phyloP scores from a whole-genome alignment of 1,140 invertebrate genomes.

The Conus ventricosus region DNA sequence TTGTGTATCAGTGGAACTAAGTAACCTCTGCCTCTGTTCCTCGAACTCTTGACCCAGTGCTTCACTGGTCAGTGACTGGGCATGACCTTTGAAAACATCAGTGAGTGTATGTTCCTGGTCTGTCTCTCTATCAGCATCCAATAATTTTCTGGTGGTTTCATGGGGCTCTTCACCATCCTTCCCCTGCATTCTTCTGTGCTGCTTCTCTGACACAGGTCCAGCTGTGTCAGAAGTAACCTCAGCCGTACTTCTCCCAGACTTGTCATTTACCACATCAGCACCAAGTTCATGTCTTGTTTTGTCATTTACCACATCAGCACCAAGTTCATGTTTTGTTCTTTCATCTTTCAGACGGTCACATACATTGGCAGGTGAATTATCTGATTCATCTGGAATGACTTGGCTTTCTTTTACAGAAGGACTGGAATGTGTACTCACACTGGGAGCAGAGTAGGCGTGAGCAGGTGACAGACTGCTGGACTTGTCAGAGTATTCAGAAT shows the following conservation, averaged over 20 bases:
- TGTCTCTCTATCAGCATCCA: too few relatives aligned
- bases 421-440: background rate
- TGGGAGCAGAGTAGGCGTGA: background rate
- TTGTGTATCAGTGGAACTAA: too few relatives aligned
- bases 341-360: background rate
- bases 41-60: too few relatives aligned
- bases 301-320: background rate
- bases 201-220: background rate
- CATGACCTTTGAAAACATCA: too few relatives aligned
- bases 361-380: background rate
- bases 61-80: too few relatives aligned
- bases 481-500: slow-evolving; percentile 7
- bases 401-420: background rate
- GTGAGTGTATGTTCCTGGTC: too few relatives aligned
- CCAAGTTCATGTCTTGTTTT: too few relatives aligned
- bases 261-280: background rate
- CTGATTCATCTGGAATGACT: background rate
- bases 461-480: background rate
- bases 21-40: too few relatives aligned
- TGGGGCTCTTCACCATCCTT: background rate
- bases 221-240: background rate
- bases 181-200: background rate
- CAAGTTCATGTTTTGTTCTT: background rate
- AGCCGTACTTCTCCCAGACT: background rate
- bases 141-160: background rate